Base-by-base conservation (phyloP, 2,888 invertebrate genomes). In the Drosophila gaucha region DNA sequence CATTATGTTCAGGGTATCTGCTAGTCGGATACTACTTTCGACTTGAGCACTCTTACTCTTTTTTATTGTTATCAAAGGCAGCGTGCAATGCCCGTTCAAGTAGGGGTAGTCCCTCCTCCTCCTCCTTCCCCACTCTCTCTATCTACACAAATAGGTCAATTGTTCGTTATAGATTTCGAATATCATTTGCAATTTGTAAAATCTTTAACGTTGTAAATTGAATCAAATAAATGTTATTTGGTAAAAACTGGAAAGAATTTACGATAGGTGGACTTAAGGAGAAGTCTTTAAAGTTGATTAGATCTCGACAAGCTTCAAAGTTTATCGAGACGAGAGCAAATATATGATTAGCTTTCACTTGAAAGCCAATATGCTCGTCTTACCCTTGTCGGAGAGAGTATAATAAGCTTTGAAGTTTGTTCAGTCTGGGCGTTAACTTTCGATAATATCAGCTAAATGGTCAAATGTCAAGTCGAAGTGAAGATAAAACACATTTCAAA, bases 81-180 rank as follows among this genome's bases (percentile, higher is more conserved):
- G 24, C 50, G 35, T 71, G 24, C 43, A 44, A 46, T 54, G 38
- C 44, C 18, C 52, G 36, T n/a, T 33, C 46, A 41, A 66, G 50
- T 39, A 3, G 51, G 14, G 43, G 18, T 16, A 9, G 5, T 3
- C 16, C 24, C 22, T 9, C 38, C 36, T 14, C 20, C n/a, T 1
- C 6, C 30, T 14, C 22, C 4, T n/a, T 6, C 6, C 2, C 28
- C 10, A 0, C 26, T 6, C 12, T 16, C 12, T 8, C 16, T 24
- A 6, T 6, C 36, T n/a, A 44, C 57, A 56, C 72, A 77, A 76
- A 76, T 77, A 54, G 76, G 76, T 77, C 76, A 77, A 79, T 79
- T 77, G 77, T 67, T 79, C 59, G 58, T 72, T 79, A 76, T 79
- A 76, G 73, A 62, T 76, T 72, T 71, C 46, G 41, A 79, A 76